Evolutionary conservation across 35 echinoderm and acorn worm species (phyloP), one percentile per base, ranked within the genome.

Genomic region (Apostichopus japonicus): DNA sequence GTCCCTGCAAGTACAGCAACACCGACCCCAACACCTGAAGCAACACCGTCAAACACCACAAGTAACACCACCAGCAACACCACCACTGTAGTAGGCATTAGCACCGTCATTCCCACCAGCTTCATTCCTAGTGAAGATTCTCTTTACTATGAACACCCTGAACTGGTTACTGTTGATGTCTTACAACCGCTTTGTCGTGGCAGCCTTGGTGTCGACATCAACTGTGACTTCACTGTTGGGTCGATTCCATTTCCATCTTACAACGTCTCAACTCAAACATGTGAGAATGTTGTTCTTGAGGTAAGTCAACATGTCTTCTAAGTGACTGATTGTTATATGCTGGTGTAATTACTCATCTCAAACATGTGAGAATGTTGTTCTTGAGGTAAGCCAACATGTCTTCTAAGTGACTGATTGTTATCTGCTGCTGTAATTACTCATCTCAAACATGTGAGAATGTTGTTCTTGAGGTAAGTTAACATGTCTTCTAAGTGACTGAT

Each of bases 271-370:
- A 72, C 80, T 15, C 92, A 53, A 72, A 94, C 80, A 13, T 98
- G 97, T 55, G 81, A 93, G 14, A 93, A 96, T 87, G 92, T 95
- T 8, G 77, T 96, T 14, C 52, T 87, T 23, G 58, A 97, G 94
- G 96, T 97, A 27, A 91, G 92, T 51, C 19, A 23, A 77, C 19
- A 15, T 27, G 19, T 77, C 10, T 77, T 77, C 7, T 14, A 77
- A 61, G 33, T 44, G 33, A 25, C 25, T 25, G 25, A 25, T 67
- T 67, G 63, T 67, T 67, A 67, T 67, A 8, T 67, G 11, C 19
- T 11, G 3, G 8, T 75, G 71, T 15, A 19, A 5, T 75, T 75
- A 7, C n/a, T 75, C 1, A 75, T n/a, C 6, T 19, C 21, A 19
- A 73, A 73, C 70, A 19, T 73, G n/a, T 73, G 19, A 73, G n/a